Evolutionary conservation across 92 coral and sea anemone genomes (phyloP), one percentile per base, ranked within the genome.

Genomic region (Paragorgia papillata): DNA sequence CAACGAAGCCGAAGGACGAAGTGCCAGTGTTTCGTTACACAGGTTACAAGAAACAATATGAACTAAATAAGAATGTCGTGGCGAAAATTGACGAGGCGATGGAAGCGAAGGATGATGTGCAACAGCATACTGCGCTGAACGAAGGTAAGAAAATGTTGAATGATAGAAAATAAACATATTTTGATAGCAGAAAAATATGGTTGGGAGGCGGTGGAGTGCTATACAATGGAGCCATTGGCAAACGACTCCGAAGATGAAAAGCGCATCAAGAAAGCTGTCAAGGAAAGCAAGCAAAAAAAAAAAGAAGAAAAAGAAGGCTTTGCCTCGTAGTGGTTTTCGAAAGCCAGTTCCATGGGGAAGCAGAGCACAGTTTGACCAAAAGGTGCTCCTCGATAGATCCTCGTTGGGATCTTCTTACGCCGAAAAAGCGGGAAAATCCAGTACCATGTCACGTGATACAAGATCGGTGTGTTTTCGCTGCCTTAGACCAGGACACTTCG

Each of bases 211-310:
- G 90, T 82, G 3, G 64, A 79, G 34, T 77, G 82, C 21, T 87
- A 87, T 37, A 62, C 87, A 7, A 64, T 70, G 54, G 82, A 83
- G 29, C 82, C 87, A 50, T 73, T 87, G 25, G 79, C 87, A 27
- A 65, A 60, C 27, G 81, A 87, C 57, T 66, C 85, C 10, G 88
- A 83, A 37, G 83, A 87, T 55, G 80, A 87, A 34, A 87, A 80
- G 28, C 67, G 71, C 27, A 83, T 83, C 2, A 54, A 70, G 13
- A 79, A 74, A 39, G 84, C 85, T n/a, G 56, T 83, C 2, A 83
- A 87, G 57, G 88, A 87, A 29, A 79, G 82, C 31, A 79, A 87
- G 31, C 57, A 64, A 24, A 24, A 79, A 83, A 27, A 85, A 83
- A 25, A 83, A 87, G 22, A 87, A 79, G 66, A 80, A 62, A 25